Evolutionary conservation across 2,888 invertebrate genomes (phyloP).

Genomic region (Epiblema foenella): DNA sequence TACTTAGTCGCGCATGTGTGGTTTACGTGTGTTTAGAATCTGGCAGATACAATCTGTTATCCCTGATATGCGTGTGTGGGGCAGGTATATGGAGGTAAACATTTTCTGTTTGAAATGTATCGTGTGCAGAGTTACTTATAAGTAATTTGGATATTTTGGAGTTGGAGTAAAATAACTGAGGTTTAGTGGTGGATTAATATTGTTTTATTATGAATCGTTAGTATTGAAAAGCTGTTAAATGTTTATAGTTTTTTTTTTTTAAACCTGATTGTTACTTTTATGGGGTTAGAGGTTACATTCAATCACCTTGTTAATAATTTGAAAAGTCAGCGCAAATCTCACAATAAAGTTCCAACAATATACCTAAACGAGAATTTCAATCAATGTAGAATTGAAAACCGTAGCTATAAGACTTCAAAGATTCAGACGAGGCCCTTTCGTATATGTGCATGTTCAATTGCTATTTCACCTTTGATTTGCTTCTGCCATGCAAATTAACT

Average conservation of each 20-base stretch:
- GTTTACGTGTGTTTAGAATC: constrained; percentile 54
- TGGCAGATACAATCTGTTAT: constrained; percentile 47
- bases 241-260: no score
- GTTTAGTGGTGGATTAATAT: constrained; percentile 5
- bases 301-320: no score
- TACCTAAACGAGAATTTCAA: neutral
- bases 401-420: constrained; percentile 11
- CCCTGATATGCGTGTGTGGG: constrained; percentile 16
- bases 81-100: constrained; percentile 32
- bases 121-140: constrained; percentile 17
- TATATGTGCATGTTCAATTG: constrained; percentile 23
- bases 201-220: neutral
- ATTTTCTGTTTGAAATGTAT: constrained; percentile 40
- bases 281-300: no score
- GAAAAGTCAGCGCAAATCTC: neutral
- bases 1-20: constrained; percentile 55
- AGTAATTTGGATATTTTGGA: constrained; percentile 36
- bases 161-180: constrained; percentile 9
- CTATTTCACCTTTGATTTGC: constrained; percentile 35
- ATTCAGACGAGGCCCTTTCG: constrained; percentile 1
- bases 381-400: constrained; percentile 15
- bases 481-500: constrained; percentile 31
- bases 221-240: no score
- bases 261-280: no score
- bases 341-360: neutral